A percentile compares a stretch with the other conserved stretches of the same genome.
phyloP scores from a whole-genome alignment of 2,888 invertebrate species.

The Pachymerium ferrugineum region DNA sequence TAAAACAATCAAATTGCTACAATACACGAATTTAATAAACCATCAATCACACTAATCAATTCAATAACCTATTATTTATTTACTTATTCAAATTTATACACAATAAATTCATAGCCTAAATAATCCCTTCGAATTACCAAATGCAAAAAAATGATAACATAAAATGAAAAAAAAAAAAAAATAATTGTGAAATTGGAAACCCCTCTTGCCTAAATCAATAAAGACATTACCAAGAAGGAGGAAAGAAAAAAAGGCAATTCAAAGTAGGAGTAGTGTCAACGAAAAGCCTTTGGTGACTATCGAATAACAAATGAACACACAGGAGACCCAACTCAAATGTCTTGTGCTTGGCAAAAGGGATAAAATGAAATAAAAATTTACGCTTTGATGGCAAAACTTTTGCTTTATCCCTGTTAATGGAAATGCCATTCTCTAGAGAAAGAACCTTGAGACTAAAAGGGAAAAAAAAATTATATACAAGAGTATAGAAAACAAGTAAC shows the following conservation, averaged over 20 bases:
- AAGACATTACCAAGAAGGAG: background rate
- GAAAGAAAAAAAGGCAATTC: background rate
- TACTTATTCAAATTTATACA: too few species aligned
- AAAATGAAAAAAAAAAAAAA: too few species aligned
- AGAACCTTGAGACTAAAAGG: background rate
- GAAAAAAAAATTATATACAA: background rate
- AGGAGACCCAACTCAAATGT: background rate
- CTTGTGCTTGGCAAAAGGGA: background rate
- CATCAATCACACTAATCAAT: too few species aligned
- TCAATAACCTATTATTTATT: too few species aligned
- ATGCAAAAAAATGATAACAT: too few species aligned
- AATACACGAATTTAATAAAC: too few species aligned
- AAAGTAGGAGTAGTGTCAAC: background rate
- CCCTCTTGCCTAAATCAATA: background rate
- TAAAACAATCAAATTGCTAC: too few species aligned
- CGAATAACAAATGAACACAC: conserved; percentile 8
- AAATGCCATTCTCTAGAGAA: background rate
- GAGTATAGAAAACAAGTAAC: too few species aligned
- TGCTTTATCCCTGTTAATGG: background rate
- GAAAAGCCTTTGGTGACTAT: conserved; percentile 13
- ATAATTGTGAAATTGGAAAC: background rate
- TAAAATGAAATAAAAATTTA: conserved; percentile 8
- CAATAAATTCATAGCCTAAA: too few species aligned
- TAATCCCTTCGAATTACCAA: too few species aligned
- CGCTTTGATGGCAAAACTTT: conserved; percentile 9